phyloP scores from a whole-genome alignment of 2,113 vertebrate species.

The Oenanthe melanoleuca region DNA sequence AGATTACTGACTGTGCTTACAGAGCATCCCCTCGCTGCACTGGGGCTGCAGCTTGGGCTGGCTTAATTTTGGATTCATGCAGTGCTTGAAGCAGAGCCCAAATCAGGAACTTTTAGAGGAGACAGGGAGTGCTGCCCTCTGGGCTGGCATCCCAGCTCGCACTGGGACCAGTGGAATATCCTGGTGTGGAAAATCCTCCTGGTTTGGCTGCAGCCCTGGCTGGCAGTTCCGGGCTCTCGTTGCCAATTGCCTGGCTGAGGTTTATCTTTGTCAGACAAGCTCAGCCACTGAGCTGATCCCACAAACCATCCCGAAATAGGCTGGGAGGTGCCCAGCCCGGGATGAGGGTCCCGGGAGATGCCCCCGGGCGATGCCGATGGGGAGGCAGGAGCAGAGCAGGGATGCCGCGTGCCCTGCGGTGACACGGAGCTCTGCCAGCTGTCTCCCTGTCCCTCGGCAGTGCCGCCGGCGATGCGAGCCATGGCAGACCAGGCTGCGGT shows the following conservation, averaged over 20 bases:
- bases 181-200: neutral
- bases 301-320: neutral
- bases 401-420: rapidly evolving
- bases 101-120: neutral
- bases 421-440: neutral
- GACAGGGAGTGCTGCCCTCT: neutral
- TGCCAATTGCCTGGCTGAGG: neutral
- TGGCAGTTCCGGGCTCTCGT: rapidly evolving
- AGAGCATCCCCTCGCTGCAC: neutral
- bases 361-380: rapidly evolving
- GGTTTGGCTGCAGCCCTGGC: neutral
- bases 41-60: neutral
- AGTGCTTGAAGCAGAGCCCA: neutral
- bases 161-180: rapidly evolving
- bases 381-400: neutral
- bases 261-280: neutral
- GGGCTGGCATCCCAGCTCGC: neutral
- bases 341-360: rapidly evolving
- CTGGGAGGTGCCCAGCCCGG: rapidly evolving
- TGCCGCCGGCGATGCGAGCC: constrained; percentile 42
- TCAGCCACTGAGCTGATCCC: neutral
- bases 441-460: neutral
- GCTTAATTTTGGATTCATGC: neutral
- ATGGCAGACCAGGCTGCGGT: constrained; percentile 74
- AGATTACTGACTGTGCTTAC: neutral